These are phyloP conservation scores for Cephalopholis sonnerati DNA, from an alignment of 2,113 vertebrate genomes.

Conservation along the genomic window DNA sequence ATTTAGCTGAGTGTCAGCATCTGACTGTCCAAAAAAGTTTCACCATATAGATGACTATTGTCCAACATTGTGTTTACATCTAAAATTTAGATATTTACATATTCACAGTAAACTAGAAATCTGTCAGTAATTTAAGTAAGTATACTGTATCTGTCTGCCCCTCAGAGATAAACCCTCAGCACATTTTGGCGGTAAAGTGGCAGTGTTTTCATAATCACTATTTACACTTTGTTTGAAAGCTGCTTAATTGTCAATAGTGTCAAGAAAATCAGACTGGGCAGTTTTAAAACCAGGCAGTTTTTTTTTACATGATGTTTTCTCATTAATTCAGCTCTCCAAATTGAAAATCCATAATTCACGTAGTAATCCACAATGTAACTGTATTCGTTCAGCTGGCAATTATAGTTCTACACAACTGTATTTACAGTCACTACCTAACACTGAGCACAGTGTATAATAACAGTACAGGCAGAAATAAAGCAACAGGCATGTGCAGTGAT, in stretches of 20 bases:
- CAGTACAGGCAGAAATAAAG: constrained; percentile 39
- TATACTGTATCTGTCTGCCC: constrained; percentile 10
- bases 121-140: not conserved
- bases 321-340: not conserved
- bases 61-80: not conserved
- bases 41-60: not conserved
- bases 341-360: not conserved
- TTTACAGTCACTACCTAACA: constrained; percentile 23
- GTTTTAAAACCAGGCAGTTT: constrained; percentile 44
- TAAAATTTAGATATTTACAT: constrained; percentile 15
- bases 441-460: constrained; percentile 11
- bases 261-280: not conserved
- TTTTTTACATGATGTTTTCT: not conserved
- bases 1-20: constrained; percentile 6
- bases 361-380: constrained; percentile 20
- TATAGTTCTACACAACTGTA: constrained; percentile 6
- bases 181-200: constrained; percentile 13
- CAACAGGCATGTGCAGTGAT: constrained; percentile 15
- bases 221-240: constrained; percentile 12
- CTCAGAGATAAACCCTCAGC: constrained; percentile 5
- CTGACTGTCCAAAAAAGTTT: not conserved
- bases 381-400: constrained; percentile 18
- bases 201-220: constrained; percentile 41
- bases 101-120: constrained; percentile 14
- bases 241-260: constrained; percentile 8